These are phyloP conservation scores for Drosophila pseudoobscura DNA, from an alignment of 1,140 invertebrate genomes.

Conservation along the genomic window DNA sequence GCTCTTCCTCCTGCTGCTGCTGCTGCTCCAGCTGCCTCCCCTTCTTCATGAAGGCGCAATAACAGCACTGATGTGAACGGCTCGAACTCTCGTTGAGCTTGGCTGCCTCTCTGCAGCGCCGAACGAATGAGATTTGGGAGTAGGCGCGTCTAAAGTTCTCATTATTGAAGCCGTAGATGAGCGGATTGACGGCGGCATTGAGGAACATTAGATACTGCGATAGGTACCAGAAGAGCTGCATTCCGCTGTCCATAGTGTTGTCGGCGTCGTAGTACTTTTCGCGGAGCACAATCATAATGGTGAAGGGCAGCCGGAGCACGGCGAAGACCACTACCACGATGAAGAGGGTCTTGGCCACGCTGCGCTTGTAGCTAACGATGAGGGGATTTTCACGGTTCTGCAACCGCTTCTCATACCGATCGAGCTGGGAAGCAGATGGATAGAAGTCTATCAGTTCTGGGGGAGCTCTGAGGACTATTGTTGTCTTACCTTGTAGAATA, in stretches of 20 bases:
- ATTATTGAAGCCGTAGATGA: conserved; percentile 90
- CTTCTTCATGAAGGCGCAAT: conserved; percentile 60
- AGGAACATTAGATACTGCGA: conserved; percentile 88
- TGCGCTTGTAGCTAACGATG: conserved; percentile 86
- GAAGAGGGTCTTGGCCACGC: conserved; percentile 88
- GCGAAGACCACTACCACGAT: conserved; percentile 88
- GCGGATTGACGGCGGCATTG: conserved; percentile 89
- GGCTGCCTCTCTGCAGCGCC: conserved; percentile 17
- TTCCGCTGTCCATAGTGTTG: conserved; percentile 83
- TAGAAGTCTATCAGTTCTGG: too few species aligned
- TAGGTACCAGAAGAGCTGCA: conserved; percentile 86
- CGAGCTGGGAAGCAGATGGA: conserved; percentile 82
- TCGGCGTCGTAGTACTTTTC: conserved; percentile 82
- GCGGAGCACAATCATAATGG: conserved; percentile 86
- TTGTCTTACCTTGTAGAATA: conserved; percentile 86
- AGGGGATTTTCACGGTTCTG: conserved; percentile 85
- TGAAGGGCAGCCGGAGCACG: conserved; percentile 88
- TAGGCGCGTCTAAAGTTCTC: conserved; percentile 87
- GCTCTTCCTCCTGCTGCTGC: background rate
- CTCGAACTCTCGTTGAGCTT: conserved; percentile 1
- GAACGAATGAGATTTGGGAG: conserved; percentile 60
- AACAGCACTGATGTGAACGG: conserved; percentile 39
- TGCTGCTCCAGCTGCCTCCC: background rate
- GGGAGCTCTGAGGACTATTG: too few species aligned
- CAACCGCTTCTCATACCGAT: conserved; percentile 85